Conservation (phyloP, 2,113 vertebrate species). For the Salvelinus fontinalis region DNA sequence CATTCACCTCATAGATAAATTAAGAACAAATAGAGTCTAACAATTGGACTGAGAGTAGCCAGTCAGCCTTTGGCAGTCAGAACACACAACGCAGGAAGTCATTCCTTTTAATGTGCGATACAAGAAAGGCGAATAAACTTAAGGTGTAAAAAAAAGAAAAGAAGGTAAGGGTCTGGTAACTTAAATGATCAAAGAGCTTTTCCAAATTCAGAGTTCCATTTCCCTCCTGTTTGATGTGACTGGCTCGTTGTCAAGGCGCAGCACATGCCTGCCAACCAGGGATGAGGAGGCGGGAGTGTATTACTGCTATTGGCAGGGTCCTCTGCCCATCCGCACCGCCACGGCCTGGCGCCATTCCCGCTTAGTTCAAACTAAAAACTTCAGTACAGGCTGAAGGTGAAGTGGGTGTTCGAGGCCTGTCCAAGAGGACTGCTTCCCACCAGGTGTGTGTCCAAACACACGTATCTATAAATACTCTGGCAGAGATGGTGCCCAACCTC, state of each 20-base stretch:
- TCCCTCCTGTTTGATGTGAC: slow-evolving; percentile 69
- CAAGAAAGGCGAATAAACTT: slow-evolving; percentile 12
- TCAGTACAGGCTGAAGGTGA: slow-evolving; percentile 56
- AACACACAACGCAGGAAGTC: neutral
- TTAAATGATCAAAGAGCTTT: slow-evolving; percentile 65
- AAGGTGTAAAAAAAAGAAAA: slow-evolving; percentile 36
- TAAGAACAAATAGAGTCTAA: no score
- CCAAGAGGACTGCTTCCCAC: slow-evolving; percentile 48
- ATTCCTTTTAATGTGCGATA: neutral
- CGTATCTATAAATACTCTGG: slow-evolving; percentile 57
- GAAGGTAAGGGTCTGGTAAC: slow-evolving; percentile 24
- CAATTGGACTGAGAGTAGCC: no score
- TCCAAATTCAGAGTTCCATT: slow-evolving; percentile 51
- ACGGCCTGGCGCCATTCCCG: slow-evolving; percentile 31
- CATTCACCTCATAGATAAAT: no score
- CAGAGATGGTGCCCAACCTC: no score
- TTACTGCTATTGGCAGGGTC: slow-evolving; percentile 49
- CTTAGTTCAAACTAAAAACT: slow-evolving; percentile 60
- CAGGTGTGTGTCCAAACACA: slow-evolving; percentile 65
- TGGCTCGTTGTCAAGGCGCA: slow-evolving; percentile 62
- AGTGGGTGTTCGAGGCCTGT: slow-evolving; percentile 41
- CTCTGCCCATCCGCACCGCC: slow-evolving; percentile 36
- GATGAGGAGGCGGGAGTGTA: slow-evolving; percentile 24
- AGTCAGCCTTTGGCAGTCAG: no score
- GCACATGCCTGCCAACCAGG: slow-evolving; percentile 35